Evolutionary conservation across 2,888 invertebrate species (phyloP).

Genomic region (Heliconius charithonia): DNA sequence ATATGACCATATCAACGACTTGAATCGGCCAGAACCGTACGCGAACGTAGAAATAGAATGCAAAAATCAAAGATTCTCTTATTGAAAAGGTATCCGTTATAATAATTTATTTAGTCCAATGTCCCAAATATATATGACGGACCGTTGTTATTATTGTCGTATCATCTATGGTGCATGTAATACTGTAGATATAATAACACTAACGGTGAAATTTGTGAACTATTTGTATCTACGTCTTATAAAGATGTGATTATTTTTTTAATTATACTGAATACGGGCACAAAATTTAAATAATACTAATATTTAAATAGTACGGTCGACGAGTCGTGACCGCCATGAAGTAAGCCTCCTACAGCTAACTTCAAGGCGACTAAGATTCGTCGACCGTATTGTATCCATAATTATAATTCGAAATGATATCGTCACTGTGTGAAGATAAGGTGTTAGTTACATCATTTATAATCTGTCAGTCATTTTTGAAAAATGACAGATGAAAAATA

Average conservation of each 20-base stretch:
- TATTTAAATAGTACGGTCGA: too few relatives aligned
- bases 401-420: neutral
- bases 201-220: conserved; percentile 44
- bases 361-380: too few relatives aligned
- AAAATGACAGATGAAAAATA: neutral
- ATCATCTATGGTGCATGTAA: conserved; percentile 48
- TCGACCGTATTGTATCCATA: too few relatives aligned
- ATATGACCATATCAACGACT: too few relatives aligned
- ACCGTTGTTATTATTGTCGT: conserved; percentile 45
- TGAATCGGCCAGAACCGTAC: too few relatives aligned
- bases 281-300: neutral
- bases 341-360: too few relatives aligned
- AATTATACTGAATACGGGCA: conserved; percentile 24
- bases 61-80: too few relatives aligned
- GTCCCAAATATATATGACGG: conserved; percentile 36
- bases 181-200: conserved; percentile 47
- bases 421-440: neutral
- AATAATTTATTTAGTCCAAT: neutral
- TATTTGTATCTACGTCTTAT: conserved; percentile 33
- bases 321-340: too few relatives aligned
- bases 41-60: too few relatives aligned
- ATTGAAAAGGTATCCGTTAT: neutral
- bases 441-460: neutral
- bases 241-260: conserved; percentile 38
- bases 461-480: neutral